phyloP scores from a whole-genome alignment of 2,888 invertebrate species.

The Meiosimyza platycephala region DNA sequence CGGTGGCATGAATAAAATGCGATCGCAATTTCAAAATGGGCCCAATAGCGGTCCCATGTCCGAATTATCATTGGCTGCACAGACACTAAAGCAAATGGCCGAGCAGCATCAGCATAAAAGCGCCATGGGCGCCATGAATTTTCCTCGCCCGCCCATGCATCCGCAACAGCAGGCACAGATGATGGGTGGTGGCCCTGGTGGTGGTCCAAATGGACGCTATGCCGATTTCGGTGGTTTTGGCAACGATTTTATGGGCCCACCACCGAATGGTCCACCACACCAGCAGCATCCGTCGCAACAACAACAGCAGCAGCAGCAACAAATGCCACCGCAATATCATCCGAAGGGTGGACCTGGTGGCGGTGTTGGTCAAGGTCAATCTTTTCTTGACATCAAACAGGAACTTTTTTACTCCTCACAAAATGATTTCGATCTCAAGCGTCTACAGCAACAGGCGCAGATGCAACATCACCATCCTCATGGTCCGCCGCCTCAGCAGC shows the following conservation, averaged over 20 bases:
- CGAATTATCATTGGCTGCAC: slow-evolving; percentile 91
- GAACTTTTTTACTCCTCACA: slow-evolving; percentile 69
- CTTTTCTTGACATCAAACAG: slow-evolving; percentile 71
- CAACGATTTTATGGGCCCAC: slow-evolving; percentile 67
- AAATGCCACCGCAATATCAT: slow-evolving; percentile 61
- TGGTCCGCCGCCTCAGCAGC: slow-evolving; percentile 55
- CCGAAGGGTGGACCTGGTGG: slow-evolving; percentile 50
- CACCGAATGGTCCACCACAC: slow-evolving; percentile 54
- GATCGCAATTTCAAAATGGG: slow-evolving; percentile 58
- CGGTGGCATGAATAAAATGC: slow-evolving; percentile 56
- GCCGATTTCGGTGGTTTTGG: slow-evolving; percentile 72
- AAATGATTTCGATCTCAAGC: slow-evolving; percentile 67
- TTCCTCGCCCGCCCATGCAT: slow-evolving; percentile 68
- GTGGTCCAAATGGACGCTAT: slow-evolving; percentile 69
- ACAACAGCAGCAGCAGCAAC: slow-evolving; percentile 58
- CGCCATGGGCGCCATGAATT: slow-evolving; percentile 74
- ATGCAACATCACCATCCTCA: slow-evolving; percentile 57
- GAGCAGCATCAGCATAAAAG: slow-evolving; percentile 94
- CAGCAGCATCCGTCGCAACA: slow-evolving; percentile 55
- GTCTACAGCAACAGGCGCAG: slow-evolving; percentile 65
- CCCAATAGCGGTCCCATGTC: slow-evolving; percentile 66
- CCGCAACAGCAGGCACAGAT: slow-evolving; percentile 69
- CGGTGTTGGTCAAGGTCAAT: slow-evolving; percentile 61
- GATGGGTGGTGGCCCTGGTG: slow-evolving; percentile 59
- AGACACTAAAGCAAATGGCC: slow-evolving; percentile 96